phyloP scores from a whole-genome alignment of 2,888 invertebrate species.

The Geophilus truncorum region DNA sequence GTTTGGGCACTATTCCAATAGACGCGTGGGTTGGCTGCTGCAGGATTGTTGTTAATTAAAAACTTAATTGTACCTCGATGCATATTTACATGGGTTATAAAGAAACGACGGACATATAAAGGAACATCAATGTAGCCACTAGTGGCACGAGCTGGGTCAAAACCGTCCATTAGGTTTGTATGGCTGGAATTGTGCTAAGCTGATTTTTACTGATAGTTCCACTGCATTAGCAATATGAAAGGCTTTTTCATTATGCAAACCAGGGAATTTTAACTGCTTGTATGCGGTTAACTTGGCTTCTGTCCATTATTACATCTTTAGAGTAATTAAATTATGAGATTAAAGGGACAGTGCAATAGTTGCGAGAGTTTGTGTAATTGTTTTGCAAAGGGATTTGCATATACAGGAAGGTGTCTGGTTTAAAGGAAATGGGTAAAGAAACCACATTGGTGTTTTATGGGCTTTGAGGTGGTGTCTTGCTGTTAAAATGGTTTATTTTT shows the following conservation, averaged over 20 bases:
- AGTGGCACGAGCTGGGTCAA: not conserved
- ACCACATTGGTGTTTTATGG: too few species aligned
- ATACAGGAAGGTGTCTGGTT: too few species aligned
- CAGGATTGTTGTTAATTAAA: conserved; percentile 15
- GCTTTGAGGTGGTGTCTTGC: too few species aligned
- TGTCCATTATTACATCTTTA: not conserved
- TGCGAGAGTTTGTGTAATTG: not conserved
- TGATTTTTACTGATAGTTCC: not conserved
- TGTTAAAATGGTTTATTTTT: too few species aligned
- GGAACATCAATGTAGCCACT: not conserved
- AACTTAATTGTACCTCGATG: conserved; percentile 12
- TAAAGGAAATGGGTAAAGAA: too few species aligned
- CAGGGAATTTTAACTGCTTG: not conserved
- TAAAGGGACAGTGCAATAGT: not conserved
- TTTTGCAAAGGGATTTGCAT: too few species aligned
- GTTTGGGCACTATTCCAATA: not conserved
- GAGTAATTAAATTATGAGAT: not conserved
- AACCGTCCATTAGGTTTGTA: not conserved
- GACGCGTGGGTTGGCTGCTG: not conserved
- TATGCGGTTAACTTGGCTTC: not conserved
- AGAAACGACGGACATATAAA: not conserved
- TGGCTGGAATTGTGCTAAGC: not conserved
- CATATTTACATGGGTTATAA: conserved; percentile 1
- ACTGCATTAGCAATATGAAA: not conserved
- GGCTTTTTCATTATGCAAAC: not conserved